A percentile compares a stretch with the other conserved stretches of the same genome.
phyloP scores from a whole-genome alignment of 2,797 vertebrate genomes.

The Urosaurus nigricauda region DNA sequence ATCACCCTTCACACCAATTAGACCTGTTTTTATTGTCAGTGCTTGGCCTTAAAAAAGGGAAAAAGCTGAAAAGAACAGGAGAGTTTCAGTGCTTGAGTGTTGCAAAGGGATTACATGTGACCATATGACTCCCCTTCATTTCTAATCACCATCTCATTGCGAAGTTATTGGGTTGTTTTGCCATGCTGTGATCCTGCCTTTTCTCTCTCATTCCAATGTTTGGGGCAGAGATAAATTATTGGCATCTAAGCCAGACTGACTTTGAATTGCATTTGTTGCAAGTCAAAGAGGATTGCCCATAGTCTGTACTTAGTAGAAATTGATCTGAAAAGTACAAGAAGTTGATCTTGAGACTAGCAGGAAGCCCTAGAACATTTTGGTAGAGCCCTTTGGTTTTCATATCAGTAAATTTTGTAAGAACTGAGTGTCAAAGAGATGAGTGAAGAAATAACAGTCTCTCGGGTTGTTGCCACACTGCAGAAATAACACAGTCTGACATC shows the following conservation, averaged over 20 bases:
- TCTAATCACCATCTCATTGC: constrained; percentile 57
- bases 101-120: constrained; percentile 52
- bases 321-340: neutral
- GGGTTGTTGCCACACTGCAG: too few relatives aligned
- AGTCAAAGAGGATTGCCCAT: constrained; percentile 31
- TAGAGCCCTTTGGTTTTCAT: neutral
- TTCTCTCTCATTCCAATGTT: constrained; percentile 44
- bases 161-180: constrained; percentile 48
- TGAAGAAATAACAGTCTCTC: neutral
- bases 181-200: constrained; percentile 23
- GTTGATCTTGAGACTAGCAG: constrained; percentile 32
- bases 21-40: constrained; percentile 63
- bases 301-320: constrained; percentile 28
- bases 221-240: neutral
- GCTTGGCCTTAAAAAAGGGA: constrained; percentile 42
- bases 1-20: constrained; percentile 56
- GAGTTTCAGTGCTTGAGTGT: constrained; percentile 54
- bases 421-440: neutral
- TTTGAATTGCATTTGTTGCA: constrained; percentile 50
- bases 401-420: neutral
- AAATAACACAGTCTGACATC: too few relatives aligned
- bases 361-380: constrained; percentile 37
- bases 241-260: constrained; percentile 30
- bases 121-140: constrained; percentile 59
- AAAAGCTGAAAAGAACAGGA: constrained; percentile 60